Evolutionary conservation across 2,797 vertebrate species (phyloP).

Genomic region (Clarias laeviceps): DNA sequence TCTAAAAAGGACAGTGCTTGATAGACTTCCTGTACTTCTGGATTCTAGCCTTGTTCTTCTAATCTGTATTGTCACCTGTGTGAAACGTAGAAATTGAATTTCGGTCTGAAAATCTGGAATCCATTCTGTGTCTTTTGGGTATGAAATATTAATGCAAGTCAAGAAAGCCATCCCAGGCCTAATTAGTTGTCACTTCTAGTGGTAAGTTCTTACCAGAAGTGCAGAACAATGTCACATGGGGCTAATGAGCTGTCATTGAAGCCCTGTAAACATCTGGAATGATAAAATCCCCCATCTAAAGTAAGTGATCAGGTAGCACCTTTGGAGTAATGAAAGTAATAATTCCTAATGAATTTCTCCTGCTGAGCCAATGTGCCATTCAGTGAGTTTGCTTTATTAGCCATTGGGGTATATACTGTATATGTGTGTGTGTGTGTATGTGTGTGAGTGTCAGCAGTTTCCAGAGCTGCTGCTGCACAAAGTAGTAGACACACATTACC

Average conservation of each 20-base stretch:
- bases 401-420: not conserved
- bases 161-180: conserved; percentile 42
- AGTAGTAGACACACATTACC: conserved; percentile 33
- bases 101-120: not conserved
- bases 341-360: conserved; percentile 62
- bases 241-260: conserved; percentile 57
- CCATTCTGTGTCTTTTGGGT: conserved; percentile 6
- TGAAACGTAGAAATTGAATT: not conserved
- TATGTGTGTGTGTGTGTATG: not conserved
- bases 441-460: no score
- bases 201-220: conserved; percentile 31
- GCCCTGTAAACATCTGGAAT: conserved; percentile 59
- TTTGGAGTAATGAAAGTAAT: conserved; percentile 45
- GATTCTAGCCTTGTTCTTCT: not conserved
- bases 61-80: not conserved
- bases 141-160: conserved; percentile 39
- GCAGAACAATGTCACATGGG: conserved; percentile 58
- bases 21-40: not conserved
- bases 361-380: conserved; percentile 44
- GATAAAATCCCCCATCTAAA: conserved; percentile 61
- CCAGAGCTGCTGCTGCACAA: conserved; percentile 47
- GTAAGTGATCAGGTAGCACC: conserved; percentile 59
- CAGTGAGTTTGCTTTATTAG: conserved; percentile 64
- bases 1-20: not conserved
- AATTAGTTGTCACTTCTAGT: conserved; percentile 43